Base-by-base conservation (phyloP, 2,888 invertebrate species). In the Beris chalybata region DNA sequence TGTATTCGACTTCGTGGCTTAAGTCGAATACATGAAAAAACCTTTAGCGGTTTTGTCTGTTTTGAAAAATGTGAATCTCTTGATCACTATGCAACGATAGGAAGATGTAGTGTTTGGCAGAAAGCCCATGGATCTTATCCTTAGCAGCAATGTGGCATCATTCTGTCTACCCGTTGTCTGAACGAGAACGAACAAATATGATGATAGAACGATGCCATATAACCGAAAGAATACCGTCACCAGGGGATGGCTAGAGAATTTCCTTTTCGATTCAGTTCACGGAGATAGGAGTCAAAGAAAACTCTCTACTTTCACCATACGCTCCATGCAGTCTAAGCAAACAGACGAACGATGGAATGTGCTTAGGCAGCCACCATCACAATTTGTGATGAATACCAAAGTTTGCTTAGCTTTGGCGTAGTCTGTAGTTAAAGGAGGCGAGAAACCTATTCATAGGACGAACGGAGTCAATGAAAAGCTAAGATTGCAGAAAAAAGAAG, bases 361-460 rank as follows among this genome's bases (percentile, higher is more conserved):
- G 54, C 54, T 54, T 54, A 54, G 54, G 54, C 54, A 54, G 54
- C 11, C 54, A 31, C 30, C 54, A 30, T 29, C 54, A 54, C 9
- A 31, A 54, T 30, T 54, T 31, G 31, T 54, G 54, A 54, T 54
- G 54, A 31, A 54, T 54, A 30, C 30, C 54, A 54, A 29, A 54
- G 31, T 54, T 31, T 54, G 32, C 31, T 54, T 54, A 11, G 54
- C 54, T 31, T 52, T 22, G 29, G 11, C 22, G 52, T 52, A 52
- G 52, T 15, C 52, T 22, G 9, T 13, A 38, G 38, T 38, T 9
- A 38, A 38, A 38, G 15, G 29, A 48, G 29, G 29, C 52, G 29
- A 22, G 15, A 22, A 52, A 15, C 52, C 3, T 29, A 52, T 22
- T 29, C 29, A 52, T 29, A 22, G 15, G 22, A 38, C 7, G 38